Evolutionary conservation across 1,140 invertebrate species (phyloP).

Genomic region (Rhizoglyphus robini): DNA sequence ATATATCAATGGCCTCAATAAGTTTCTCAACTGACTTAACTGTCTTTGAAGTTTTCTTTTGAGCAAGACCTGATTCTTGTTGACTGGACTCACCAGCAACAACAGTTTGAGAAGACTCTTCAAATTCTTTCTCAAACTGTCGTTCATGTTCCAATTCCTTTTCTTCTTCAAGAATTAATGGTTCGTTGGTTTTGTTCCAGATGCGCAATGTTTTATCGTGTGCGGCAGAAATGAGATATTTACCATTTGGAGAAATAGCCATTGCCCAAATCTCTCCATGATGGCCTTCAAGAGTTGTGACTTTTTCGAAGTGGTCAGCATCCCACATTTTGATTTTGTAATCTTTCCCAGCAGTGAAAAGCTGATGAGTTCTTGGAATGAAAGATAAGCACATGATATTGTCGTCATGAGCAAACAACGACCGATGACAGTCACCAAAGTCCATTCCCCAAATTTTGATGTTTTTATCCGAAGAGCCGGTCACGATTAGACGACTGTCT

Average conservation of each 20-base stretch:
- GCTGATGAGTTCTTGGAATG: slow-evolving; percentile 75
- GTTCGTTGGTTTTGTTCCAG: slow-evolving; percentile 72
- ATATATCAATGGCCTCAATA: slow-evolving; percentile 69
- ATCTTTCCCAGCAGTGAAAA: slow-evolving; percentile 86
- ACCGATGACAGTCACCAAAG: slow-evolving; percentile 85
- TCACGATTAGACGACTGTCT: slow-evolving; percentile 75
- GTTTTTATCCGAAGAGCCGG: slow-evolving; percentile 86
- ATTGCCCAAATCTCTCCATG: slow-evolving; percentile 59
- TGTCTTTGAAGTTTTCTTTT: slow-evolving; percentile 75
- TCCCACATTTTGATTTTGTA: slow-evolving; percentile 94
- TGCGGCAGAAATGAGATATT: slow-evolving; percentile 64
- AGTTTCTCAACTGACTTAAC: slow-evolving; percentile 81
- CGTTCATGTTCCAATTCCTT: slow-evolving; percentile 47
- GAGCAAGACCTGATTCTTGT: slow-evolving; percentile 60
- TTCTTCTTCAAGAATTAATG: slow-evolving; percentile 78
- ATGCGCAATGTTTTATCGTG: slow-evolving; percentile 75
- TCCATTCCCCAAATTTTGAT: slow-evolving; percentile 97
- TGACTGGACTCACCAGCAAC: slow-evolving; percentile 35
- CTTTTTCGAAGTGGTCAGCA: slow-evolving; percentile 78
- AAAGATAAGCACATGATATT: slow-evolving; percentile 77
- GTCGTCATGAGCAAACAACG: slow-evolving; percentile 74
- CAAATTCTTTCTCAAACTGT: slow-evolving; percentile 15
- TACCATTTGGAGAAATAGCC: slow-evolving; percentile 62
- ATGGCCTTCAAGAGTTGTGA: slow-evolving; percentile 73
- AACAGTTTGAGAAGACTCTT: slow-evolving; percentile 20